Evolutionary conservation across 2,888 invertebrate genomes (phyloP), one percentile per base, ranked within the genome.

Genomic region (Aporophyla lueneburgensis): DNA sequence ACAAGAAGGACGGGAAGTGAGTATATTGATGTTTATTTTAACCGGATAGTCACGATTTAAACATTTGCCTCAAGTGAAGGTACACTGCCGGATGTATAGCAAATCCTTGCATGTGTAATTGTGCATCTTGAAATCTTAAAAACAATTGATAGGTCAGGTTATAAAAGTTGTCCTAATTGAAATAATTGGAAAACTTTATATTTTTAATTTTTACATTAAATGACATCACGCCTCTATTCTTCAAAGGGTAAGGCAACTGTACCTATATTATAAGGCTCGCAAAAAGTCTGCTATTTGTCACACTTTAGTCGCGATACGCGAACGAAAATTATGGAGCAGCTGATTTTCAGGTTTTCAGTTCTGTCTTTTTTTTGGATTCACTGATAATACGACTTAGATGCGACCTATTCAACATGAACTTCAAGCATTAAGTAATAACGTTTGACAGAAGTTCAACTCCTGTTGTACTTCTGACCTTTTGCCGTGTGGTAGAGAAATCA

Each of bases 1-100:
- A 99, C 94, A 98, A 98, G 94, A 98, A 98, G 93, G 98, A 98
- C 90, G 98, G 98, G 93, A 98, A 98, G 98, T 98, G 93, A 97
- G 97, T 97, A 85, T 58, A 19, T 61, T 51, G 0, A 56, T 58
- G 5, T 40, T 53, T 21, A 56, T 71, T 62, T 5, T 51, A 43
- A 19, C 27, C 6, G 14, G 40, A 54, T 49, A 46, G 46, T 53
- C n/a, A 21, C 7, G 14, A 40, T 56, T 40, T 33, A 21, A 49
- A 46, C 10, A 46, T 62, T 76, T 14, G 2, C 14, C 27, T 19
- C 19, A 49, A 33, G 10, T 67, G 9, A 14, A 2, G 5, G 40
- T 40, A 40, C 40, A 40, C 19, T 67, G 14, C 24, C 19, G 14
- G 7, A 19, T 6, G 27, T 10, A 19, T 43, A 27, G 19, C 21